Evolutionary conservation across 2,797 vertebrate species (phyloP), one percentile per base, ranked within the genome.

Genomic region (Rhadinocentrus ornatus): DNA sequence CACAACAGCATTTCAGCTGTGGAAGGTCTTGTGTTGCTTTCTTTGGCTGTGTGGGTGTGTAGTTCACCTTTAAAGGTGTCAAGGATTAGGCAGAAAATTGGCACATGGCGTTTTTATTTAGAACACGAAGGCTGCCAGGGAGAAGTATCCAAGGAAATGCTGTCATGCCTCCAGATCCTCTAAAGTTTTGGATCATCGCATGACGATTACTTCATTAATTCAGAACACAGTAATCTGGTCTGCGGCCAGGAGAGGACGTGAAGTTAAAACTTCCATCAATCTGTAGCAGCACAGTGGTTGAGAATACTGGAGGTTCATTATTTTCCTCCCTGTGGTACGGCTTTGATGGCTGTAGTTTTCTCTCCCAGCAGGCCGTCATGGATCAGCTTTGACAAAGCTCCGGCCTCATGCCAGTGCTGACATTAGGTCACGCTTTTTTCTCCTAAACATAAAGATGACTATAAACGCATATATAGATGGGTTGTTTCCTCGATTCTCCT

Each of bases 241-340:
- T 55, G 57, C 11, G 54, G 61, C 53, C 60, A 26, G 20, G 46
- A 59, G 63, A 57, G 29, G 7, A 41, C 68, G 48, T 32, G 35
- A 12, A 64, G 62, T 15, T 37, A 76, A 55, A 69, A 64, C 18
- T n/a, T 59, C 55, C 46, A 52, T 69, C 64, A 31, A 22, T 66
- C 50, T 20, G n/a, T 41, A 44, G 53, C 62, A 62, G 37, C 58
- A 56, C 52, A 56, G 57, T 58, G 56, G 24, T 71, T 65, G 46
- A 68, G 73, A 71, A 55, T 18, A 65, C 63, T 35, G 35, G 57
- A 59, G 73, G 29, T 70, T 70, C 37, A 68, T 77, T 80, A 81
- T 83, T 85, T 77, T 65, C 44, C 27, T 73, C 64, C 73, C 73
- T 60, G 66, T 78, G 56, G 76, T 73, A 62, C 55, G 18, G 15